These are phyloP conservation scores for Monochamus saltuarius DNA, from an alignment of 1,140 invertebrate genomes.

Conservation along the genomic window DNA sequence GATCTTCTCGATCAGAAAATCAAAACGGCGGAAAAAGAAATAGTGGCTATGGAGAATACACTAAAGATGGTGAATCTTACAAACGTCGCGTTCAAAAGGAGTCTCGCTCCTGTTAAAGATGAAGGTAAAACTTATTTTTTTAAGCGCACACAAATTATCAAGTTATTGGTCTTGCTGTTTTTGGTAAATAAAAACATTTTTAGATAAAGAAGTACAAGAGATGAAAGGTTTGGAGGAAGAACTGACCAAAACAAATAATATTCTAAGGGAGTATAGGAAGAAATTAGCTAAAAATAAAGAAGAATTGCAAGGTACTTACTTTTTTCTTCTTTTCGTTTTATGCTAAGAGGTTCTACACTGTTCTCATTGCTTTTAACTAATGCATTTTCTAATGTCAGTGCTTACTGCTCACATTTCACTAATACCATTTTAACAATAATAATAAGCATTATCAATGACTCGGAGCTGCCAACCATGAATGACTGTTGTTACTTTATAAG, in stretches of 20 bases:
- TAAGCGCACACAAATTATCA: too few relatives aligned
- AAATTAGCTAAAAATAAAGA: slow-evolving; percentile 28
- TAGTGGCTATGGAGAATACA: slow-evolving; percentile 73
- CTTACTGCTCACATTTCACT: slow-evolving; percentile 4
- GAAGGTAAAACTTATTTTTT: slow-evolving; percentile 46
- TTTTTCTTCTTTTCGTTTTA: too few relatives aligned
- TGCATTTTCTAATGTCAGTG: too few relatives aligned
- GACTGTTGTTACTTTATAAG: too few relatives aligned
- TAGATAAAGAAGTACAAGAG: slow-evolving; percentile 39
- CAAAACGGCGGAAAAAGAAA: slow-evolving; percentile 67
- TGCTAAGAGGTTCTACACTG: too few relatives aligned
- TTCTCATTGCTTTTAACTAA: too few relatives aligned
- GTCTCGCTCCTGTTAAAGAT: slow-evolving; percentile 55
- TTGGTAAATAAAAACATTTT: slow-evolving; percentile 18
- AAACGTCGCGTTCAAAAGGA: slow-evolving; percentile 63
- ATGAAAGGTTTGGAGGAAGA: slow-evolving; percentile 42
- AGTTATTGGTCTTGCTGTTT: too few relatives aligned
- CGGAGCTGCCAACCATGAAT: too few relatives aligned
- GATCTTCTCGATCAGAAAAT: slow-evolving; percentile 68
- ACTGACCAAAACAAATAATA: slow-evolving; percentile 25
- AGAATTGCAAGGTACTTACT: slow-evolving; percentile 30
- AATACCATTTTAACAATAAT: too few relatives aligned
- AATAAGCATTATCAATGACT: too few relatives aligned
- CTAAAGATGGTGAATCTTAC: slow-evolving; percentile 66
- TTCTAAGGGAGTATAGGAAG: slow-evolving; percentile 28